A percentile compares a stretch with the other conserved stretches of the same genome.
Conservation (phyloP, 2,113 vertebrate genomes). For the Phaethon lepturus region DNA sequence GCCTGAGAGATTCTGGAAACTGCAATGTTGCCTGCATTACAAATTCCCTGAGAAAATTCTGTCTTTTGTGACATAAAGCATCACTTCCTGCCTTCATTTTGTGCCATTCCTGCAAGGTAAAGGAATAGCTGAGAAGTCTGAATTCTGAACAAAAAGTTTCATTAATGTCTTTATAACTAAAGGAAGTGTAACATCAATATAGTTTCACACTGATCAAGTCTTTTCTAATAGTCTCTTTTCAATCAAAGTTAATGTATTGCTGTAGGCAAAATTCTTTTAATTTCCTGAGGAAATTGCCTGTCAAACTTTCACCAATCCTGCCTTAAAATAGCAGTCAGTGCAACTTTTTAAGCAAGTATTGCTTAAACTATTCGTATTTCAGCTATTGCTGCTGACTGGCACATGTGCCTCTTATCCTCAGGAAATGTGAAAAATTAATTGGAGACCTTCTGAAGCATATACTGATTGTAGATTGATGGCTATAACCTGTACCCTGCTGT, state of each 20-base stretch:
- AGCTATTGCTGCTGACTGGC: not conserved
- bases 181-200: not conserved
- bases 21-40: not conserved
- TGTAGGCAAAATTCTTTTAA: not conserved
- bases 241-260: not conserved
- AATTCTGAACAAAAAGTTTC: not conserved
- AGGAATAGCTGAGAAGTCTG: not conserved
- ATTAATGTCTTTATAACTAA: not conserved
- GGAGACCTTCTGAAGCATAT: not conserved
- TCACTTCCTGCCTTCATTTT: not conserved
- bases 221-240: not conserved
- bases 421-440: not conserved
- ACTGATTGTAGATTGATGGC: not conserved
- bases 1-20: slow-evolving; percentile 55
- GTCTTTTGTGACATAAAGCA: not conserved
- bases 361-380: not conserved
- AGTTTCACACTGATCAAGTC: not conserved
- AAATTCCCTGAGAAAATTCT: not conserved
- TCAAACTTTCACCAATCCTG: slow-evolving; percentile 19
- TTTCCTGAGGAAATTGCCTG: slow-evolving; percentile 21
- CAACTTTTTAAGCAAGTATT: not conserved
- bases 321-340: slow-evolving; percentile 54
- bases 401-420: not conserved
- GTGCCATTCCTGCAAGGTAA: not conserved
- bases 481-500: not conserved